A percentile compares a stretch with the other conserved stretches of the same genome.
phyloP scores from a whole-genome alignment of 2,797 vertebrate species.

The Lagocephalus sceleratus region DNA sequence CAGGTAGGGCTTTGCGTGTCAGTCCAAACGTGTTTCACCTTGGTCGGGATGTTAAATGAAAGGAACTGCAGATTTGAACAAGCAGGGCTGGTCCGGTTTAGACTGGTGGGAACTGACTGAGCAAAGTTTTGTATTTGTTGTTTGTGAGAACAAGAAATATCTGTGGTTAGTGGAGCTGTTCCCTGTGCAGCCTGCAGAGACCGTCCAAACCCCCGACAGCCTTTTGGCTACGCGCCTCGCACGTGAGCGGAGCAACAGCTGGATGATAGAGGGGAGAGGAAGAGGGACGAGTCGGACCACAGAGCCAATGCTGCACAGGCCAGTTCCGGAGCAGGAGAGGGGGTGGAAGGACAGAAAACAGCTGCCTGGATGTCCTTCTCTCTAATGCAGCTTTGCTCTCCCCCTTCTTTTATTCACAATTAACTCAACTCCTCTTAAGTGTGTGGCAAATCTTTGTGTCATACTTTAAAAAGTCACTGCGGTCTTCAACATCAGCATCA shows the following conservation, averaged over 20 bases:
- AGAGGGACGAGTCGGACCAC: conserved; percentile 39
- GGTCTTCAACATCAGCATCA: no score
- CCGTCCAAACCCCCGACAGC: conserved; percentile 52
- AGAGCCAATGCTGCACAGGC: conserved; percentile 43
- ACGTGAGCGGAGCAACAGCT: conserved; percentile 72
- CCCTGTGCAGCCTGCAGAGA: conserved; percentile 27
- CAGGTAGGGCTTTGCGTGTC: conserved; percentile 16
- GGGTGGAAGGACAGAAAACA: conserved; percentile 32
- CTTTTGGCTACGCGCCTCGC: conserved; percentile 65
- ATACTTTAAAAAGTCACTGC: no score
- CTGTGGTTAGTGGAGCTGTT: conserved; percentile 31
- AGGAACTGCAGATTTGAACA: conserved; percentile 8
- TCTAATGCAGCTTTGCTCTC: conserved; percentile 11
- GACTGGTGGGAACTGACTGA: conserved; percentile 2
- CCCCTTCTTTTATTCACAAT: neutral
- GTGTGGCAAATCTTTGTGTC: no score
- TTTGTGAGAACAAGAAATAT: conserved; percentile 32
- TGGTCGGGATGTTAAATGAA: conserved; percentile 7
- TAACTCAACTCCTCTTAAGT: no score
- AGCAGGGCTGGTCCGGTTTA: conserved; percentile 11
- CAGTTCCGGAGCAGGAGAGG: conserved; percentile 53
- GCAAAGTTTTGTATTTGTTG: conserved; percentile 25
- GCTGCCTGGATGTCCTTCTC: conserved; percentile 43
- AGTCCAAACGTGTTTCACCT: conserved; percentile 5
- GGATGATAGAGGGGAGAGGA: conserved; percentile 43